These are phyloP conservation scores for Rhinolophus sinicus DNA, from an alignment of 2,113 vertebrate species.

Conservation along the genomic window DNA sequence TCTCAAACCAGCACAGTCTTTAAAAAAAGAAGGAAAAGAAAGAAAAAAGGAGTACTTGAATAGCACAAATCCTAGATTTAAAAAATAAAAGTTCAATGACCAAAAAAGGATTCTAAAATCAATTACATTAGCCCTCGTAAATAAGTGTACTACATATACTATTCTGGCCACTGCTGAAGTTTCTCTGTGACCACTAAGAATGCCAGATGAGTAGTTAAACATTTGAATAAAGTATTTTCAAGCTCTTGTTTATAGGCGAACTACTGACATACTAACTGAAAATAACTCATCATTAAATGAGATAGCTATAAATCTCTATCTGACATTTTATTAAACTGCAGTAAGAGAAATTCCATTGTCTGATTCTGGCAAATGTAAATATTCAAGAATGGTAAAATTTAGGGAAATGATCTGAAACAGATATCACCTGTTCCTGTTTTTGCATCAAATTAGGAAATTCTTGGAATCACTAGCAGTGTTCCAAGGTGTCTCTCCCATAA, in stretches of 20 bases:
- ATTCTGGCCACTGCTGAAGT: background rate
- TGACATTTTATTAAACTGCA: background rate
- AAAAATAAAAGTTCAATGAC: background rate
- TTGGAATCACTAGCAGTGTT: background rate
- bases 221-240: background rate
- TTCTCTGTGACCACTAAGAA: background rate
- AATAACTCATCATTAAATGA: background rate
- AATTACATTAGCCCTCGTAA: background rate
- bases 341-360: background rate
- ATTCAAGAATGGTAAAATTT: background rate
- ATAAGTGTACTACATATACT: background rate
- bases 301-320: background rate
- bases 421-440: background rate
- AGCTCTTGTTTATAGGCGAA: background rate
- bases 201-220: background rate
- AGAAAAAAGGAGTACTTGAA: background rate
- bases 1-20: background rate
- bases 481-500: background rate
- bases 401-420: background rate
- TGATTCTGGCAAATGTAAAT: slow-evolving; percentile 39
- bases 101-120: background rate
- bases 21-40: background rate
- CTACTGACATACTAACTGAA: background rate
- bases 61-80: background rate
- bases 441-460: slow-evolving; percentile 15